Evolutionary conservation across 2,888 invertebrate species (phyloP), one percentile per base, ranked within the genome.

Genomic region (Lapara coniferarum): DNA sequence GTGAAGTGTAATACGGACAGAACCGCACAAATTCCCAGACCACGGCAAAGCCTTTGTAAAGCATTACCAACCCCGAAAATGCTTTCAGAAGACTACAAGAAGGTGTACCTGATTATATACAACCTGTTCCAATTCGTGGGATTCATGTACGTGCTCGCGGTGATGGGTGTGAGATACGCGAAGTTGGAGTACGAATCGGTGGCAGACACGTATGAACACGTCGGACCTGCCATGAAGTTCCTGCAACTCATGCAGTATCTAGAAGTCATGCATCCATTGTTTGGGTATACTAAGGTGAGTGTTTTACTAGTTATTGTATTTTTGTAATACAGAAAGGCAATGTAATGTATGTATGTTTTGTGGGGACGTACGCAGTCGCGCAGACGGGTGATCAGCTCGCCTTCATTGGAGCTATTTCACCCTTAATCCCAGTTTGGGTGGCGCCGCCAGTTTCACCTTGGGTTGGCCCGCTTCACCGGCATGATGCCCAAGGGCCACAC

Each of bases 71-170:
- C 12, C n/a, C 25, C 25, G 13, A 73, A 68, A 73, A 55, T 58
- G 46, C n/a, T 57, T 93, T 94, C 94, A 97, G 97, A 96, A 86
- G 97, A 96, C 84, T 92, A 96, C 58, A 96, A 96, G 82, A 97
- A 97, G 81, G 97, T 97, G 0, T 99, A 98, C 88, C 91, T 99
- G 72, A 95, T 97, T 66, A 90, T 98, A 69, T 99, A 98, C 94
- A 99, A 98, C 88, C 90, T 98, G 75, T 97, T 97, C 85, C 98
- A 98, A 95, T 97, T 97, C 83, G 95, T 98, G 70, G 98, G 98
- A 5, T 98, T 96, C 86, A 92, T 95, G 67, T 98, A 97, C 82
- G 94, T 98, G 6, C 85, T 97, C 25, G 84, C 94, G 0, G 96
- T 97, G 3, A 95, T 98, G 89, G 93, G 93, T 0, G 95, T 97